These are phyloP conservation scores for Cephalophus harveyi DNA, from an alignment of 2,113 vertebrate genomes.

Conservation along the genomic window DNA sequence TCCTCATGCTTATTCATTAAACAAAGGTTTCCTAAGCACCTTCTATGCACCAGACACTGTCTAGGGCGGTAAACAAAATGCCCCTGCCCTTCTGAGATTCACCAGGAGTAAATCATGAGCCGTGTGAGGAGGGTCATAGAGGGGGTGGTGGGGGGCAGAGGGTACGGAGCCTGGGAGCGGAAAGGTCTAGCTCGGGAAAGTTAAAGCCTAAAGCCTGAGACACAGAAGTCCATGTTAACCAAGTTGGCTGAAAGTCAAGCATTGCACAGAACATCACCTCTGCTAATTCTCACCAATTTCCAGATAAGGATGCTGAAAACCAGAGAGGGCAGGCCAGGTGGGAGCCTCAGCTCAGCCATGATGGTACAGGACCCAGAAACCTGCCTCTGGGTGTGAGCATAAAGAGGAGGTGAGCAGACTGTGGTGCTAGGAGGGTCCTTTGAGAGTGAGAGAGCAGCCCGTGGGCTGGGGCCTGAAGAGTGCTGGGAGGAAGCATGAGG, in stretches of 20 bases:
- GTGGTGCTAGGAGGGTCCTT: background rate
- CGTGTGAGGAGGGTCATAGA: background rate
- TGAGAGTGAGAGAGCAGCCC: background rate
- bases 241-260: background rate
- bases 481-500: background rate
- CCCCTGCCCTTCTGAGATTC: background rate
- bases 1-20: background rate
- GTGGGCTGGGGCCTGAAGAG: background rate
- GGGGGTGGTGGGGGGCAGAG: rapidly evolving
- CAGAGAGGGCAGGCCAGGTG: background rate
- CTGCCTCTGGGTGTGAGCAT: background rate
- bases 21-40: background rate
- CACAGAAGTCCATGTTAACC: background rate
- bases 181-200: background rate
- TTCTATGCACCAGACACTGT: background rate
- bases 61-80: background rate
- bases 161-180: background rate
- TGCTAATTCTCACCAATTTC: background rate
- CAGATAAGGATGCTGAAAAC: background rate
- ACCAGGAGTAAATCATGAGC: background rate
- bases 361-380: background rate
- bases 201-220: background rate
- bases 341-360: background rate
- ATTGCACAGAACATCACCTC: background rate
- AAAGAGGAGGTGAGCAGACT: background rate